These are phyloP conservation scores for Umimayanthus kanabou DNA, from an alignment of 92 coral and sea anemone species.

Conservation along the genomic window DNA sequence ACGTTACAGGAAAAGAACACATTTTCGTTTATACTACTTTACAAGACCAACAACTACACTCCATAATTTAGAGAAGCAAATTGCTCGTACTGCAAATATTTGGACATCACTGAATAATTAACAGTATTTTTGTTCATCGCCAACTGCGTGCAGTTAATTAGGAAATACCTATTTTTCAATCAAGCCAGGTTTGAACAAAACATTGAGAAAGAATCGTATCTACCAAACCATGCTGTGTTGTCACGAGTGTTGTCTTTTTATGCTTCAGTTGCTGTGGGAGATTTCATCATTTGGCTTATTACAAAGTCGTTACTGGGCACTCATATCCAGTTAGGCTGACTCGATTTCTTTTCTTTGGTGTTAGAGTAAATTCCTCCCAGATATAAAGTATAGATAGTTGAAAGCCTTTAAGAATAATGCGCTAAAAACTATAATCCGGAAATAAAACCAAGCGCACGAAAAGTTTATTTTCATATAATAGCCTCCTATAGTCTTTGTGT, in stretches of 20 bases:
- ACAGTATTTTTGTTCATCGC: background rate
- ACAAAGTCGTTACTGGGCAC: background rate
- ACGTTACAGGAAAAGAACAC: background rate
- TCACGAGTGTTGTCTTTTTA: slow-evolving; percentile 5
- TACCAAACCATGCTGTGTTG: background rate
- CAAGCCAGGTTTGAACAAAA: background rate
- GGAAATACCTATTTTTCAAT: background rate
- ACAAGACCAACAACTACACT: background rate
- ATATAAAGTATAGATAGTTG: background rate
- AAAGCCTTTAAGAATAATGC: background rate
- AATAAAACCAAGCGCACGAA: background rate
- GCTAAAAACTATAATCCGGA: background rate
- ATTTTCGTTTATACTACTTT: background rate
- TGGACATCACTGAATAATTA: slow-evolving; percentile 15
- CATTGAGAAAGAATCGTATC: background rate
- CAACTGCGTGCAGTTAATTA: slow-evolving; percentile 12
- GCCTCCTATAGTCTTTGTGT: background rate
- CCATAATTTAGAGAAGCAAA: background rate
- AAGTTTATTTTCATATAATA: background rate
- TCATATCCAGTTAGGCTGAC: background rate
- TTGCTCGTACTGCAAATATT: background rate
- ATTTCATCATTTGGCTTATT: background rate
- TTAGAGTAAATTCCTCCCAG: background rate
- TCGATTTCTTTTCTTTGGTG: background rate
- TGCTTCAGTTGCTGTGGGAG: background rate